Percentiles rank a stretch among this genome's conserved stretches.
Evolutionary conservation across 2,888 invertebrate species (phyloP).

Genomic region (Drosophila neonasuta): DNA sequence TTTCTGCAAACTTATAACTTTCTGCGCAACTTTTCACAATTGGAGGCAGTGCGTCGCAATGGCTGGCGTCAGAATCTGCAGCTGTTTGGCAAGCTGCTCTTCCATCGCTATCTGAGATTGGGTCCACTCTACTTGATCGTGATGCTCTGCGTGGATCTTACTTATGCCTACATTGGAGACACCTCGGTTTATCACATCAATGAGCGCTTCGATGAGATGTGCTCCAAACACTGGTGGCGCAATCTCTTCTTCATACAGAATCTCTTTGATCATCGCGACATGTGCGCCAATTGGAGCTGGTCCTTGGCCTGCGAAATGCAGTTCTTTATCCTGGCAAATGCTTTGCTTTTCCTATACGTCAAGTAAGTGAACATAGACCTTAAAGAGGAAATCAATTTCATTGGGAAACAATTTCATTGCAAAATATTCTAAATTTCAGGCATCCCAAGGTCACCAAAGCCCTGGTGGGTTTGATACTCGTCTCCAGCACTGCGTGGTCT

Average conservation of each 20-base stretch:
- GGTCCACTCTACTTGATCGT: constrained; percentile 81
- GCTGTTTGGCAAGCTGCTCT: constrained; percentile 76
- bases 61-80: constrained; percentile 68
- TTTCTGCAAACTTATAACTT: constrained; percentile 81
- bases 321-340: constrained; percentile 80
- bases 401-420: too few species aligned
- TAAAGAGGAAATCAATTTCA: too few species aligned
- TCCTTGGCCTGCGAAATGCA: constrained; percentile 83
- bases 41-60: constrained; percentile 74
- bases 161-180: constrained; percentile 80
- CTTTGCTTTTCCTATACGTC: constrained; percentile 78
- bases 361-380: constrained; percentile 69
- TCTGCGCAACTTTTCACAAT: constrained; percentile 73
- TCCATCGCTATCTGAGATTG: constrained; percentile 81
- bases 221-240: constrained; percentile 82
- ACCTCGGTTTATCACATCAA: constrained; percentile 81
- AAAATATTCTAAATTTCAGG: constrained; percentile 47
- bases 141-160: constrained; percentile 78
- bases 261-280: constrained; percentile 79
- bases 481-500: constrained; percentile 76
- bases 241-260: constrained; percentile 82
- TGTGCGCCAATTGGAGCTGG: constrained; percentile 83
- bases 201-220: constrained; percentile 81
- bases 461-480: constrained; percentile 53
- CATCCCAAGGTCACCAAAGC: constrained; percentile 72